These are phyloP conservation scores for Xenentodon cancila DNA, from an alignment of 2,797 vertebrate genomes.

Conservation along the genomic window DNA sequence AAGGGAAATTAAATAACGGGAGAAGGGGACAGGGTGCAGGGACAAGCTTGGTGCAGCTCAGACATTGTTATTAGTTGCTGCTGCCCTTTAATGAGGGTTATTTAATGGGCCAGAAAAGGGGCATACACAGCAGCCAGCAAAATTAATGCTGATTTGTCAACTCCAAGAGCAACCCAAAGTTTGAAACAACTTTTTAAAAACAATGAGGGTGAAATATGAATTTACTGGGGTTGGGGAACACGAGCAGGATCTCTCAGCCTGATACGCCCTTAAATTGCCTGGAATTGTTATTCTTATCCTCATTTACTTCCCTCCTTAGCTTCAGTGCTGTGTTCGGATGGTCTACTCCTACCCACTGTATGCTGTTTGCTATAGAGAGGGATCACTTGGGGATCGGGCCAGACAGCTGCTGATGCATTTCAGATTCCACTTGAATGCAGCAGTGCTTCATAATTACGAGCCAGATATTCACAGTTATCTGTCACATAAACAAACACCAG, in stretches of 20 bases:
- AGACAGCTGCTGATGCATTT: too few relatives aligned
- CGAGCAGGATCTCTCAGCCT: slow-evolving; percentile 7
- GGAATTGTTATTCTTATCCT: slow-evolving; percentile 40
- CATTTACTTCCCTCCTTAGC: slow-evolving; percentile 27
- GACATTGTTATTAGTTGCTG: slow-evolving; percentile 75
- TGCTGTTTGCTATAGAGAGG: too few relatives aligned
- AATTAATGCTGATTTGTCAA: slow-evolving; percentile 51
- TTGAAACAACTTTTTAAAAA: slow-evolving; percentile 47
- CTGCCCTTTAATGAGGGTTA: slow-evolving; percentile 77
- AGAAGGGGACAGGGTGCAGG: slow-evolving; percentile 44
- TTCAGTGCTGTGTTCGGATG: neutral
- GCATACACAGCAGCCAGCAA: slow-evolving; percentile 41
- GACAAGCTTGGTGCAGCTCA: slow-evolving; percentile 52
- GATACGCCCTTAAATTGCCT: slow-evolving; percentile 18
- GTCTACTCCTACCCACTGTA: neutral
- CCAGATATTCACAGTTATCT: too few relatives aligned
- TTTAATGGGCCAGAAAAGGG: slow-evolving; percentile 65
- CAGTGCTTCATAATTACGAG: too few relatives aligned
- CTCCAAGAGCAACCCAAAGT: slow-evolving; percentile 37
- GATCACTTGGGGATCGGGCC: too few relatives aligned
- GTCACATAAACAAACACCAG: too few relatives aligned
- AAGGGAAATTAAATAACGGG: slow-evolving; percentile 76
- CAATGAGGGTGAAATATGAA: slow-evolving; percentile 57
- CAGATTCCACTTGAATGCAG: too few relatives aligned
- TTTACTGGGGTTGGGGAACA: slow-evolving; percentile 28